Base-by-base conservation (phyloP, 1,140 invertebrate genomes). In the Frieseomelitta varia region DNA sequence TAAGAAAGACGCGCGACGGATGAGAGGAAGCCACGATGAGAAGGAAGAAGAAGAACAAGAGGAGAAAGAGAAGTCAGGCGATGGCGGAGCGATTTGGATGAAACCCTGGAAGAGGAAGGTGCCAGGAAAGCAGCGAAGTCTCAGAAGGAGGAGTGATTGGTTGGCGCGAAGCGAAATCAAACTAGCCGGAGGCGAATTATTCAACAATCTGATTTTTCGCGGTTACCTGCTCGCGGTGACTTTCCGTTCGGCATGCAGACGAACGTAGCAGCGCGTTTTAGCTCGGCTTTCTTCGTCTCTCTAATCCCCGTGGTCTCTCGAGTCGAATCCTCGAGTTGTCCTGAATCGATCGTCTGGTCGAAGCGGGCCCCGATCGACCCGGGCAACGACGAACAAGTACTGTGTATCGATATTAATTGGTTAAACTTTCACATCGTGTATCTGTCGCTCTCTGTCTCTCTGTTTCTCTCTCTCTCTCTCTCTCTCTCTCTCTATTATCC, bases 191-290 rank as follows among this genome's bases (percentile, higher is more conserved):
- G 30, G 72, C 51, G 21, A 81, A 55, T 81, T 76, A 67, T 67
- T 81, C 61, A 56, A 81, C 72, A 47, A 71, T 78, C 65, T n/a
- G 39, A 83, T 82, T 58, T 63, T 56, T 77, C 73, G 73, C 27
- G 53, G 58, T 74, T 65, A 81, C 79, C 79, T 75, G 79, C 67
- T 75, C 80, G 68, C 39, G 39, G 27, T 75, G 14, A 67, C 80
- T 81, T 81, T 81, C 80, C 80, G 69, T 75, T 81, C 30, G 72
- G 61, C 61, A 75, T 81, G 72, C 71, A 67, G 68, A 55, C n/a
- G 15, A 55, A 34, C 47, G 21, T 34, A n/a, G 1, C n/a, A n/a
- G 2, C 19, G 24, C 21, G 51, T 81, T 65, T 74, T 17, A 55
- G 47, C 39, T 74, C 71, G 58, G 17, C 27, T 74, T 74, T 65